Percentiles rank a stretch among this genome's conserved stretches.
Conservation (phyloP, 1,140 invertebrate species). For the Penaeus chinensis region DNA sequence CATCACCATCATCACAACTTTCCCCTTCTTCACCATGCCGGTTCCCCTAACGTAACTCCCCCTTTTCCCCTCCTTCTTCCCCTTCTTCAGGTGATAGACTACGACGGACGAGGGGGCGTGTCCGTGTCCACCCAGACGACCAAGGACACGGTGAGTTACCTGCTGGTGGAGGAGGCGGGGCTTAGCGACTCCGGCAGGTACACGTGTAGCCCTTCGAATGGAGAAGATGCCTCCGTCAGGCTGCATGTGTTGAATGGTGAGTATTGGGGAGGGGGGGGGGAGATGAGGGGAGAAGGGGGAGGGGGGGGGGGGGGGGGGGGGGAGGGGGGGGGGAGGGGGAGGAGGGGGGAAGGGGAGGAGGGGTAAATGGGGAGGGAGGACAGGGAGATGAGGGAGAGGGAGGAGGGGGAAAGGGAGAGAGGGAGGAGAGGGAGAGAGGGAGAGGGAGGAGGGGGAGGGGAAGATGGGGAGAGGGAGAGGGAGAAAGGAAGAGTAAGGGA, state of each 20-base stretch:
- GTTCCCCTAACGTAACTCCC: no score
- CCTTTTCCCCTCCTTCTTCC: not conserved
- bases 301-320: not conserved
- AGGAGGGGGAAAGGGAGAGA: no score
- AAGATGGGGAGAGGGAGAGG: not conserved
- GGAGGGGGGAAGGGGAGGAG: no score
- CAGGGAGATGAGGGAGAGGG: no score
- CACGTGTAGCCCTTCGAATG: conserved; percentile 45
- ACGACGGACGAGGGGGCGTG: conserved; percentile 35
- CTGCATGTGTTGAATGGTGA: conserved; percentile 46
- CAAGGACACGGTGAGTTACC: conserved; percentile 36
- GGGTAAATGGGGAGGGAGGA: no score
- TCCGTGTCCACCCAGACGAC: conserved; percentile 21
- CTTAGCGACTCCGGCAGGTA: conserved; percentile 39
- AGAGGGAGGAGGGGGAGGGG: not conserved
- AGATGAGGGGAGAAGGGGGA: not conserved
- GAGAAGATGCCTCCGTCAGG: conserved; percentile 37
- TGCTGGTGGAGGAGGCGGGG: conserved; percentile 40
- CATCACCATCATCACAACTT: no score
- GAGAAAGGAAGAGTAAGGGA: no score
- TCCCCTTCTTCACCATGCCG: no score
- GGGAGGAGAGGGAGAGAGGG: no score
- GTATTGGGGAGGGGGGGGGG: not conserved
- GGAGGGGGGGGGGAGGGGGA: no score
- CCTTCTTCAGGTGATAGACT: conserved; percentile 41